These are phyloP conservation scores for Euura lappo DNA, from an alignment of 1,140 invertebrate species.

Conservation along the genomic window DNA sequence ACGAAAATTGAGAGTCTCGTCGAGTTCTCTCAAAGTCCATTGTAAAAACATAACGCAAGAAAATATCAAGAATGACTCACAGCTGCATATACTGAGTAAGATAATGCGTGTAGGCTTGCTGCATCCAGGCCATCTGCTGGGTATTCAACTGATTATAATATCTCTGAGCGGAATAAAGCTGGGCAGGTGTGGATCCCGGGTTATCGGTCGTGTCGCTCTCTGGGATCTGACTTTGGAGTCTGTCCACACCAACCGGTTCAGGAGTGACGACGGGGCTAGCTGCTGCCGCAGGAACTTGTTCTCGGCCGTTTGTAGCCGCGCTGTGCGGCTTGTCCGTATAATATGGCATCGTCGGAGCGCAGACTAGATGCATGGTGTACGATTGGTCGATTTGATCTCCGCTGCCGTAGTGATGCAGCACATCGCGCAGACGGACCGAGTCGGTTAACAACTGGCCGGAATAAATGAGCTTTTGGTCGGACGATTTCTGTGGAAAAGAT, in stretches of 20 bases:
- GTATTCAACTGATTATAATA: slow-evolving; percentile 52
- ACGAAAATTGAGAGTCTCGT: slow-evolving; percentile 22
- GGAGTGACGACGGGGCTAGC: slow-evolving; percentile 48
- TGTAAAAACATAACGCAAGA: neutral
- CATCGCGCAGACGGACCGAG: slow-evolving; percentile 77
- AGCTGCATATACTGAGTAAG: slow-evolving; percentile 84
- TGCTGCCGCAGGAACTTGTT: slow-evolving; percentile 46
- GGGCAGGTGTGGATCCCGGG: slow-evolving; percentile 28
- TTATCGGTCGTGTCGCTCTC: neutral
- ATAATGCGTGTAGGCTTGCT: slow-evolving; percentile 86
- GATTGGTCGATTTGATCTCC: slow-evolving; percentile 66
- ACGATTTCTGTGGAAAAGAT: slow-evolving; percentile 68
- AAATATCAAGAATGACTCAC: slow-evolving; percentile 48
- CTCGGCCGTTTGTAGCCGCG: slow-evolving; percentile 35
- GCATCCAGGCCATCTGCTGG: slow-evolving; percentile 76
- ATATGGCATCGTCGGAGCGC: slow-evolving; percentile 60
- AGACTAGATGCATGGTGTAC: slow-evolving; percentile 82
- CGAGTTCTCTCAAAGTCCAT: neutral
- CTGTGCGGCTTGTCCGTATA: slow-evolving; percentile 29
- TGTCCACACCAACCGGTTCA: slow-evolving; percentile 43
- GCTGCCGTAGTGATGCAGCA: slow-evolving; percentile 76
- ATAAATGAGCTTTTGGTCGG: slow-evolving; percentile 89
- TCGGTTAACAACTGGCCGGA: slow-evolving; percentile 87
- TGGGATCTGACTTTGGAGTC: slow-evolving; percentile 34
- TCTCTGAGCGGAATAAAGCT: slow-evolving; percentile 41